Evolutionary conservation across 2,888 invertebrate genomes (phyloP), one percentile per base, ranked within the genome.

Genomic region (Brachyptera putata): DNA sequence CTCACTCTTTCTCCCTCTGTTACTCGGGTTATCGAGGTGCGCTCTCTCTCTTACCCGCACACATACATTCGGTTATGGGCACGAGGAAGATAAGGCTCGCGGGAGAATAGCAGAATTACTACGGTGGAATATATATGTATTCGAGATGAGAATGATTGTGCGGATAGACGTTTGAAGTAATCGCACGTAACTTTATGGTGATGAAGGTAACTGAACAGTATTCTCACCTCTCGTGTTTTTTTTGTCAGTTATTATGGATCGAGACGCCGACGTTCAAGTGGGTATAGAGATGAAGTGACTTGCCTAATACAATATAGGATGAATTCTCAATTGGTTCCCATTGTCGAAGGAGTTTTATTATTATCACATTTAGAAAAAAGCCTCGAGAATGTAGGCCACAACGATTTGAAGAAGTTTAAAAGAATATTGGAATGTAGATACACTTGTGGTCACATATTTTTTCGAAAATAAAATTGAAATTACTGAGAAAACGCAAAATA

Each of bases 81-180:
- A n/a, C n/a, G n/a, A 50, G 26, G n/a, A 14, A 50, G 49, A 50
- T 50, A 50, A 50, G 49, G 24, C 24, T 16, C 24, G 9, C n/a
- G 25, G 49, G 49, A 26, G 30, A 50, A 26, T 50, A 30, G 26
- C 26, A 13, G 49, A n/a, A 50, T 50, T 26, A 50, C 49, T 49
- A 26, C 30, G 13, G 5, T 16, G 49, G 49, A 26, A 50, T 50
- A 50, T 26, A 50, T n/a, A n/a, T n/a, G n/a, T n/a, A n/a, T 50
- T 50, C 30, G 16, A 48, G 25, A 48, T 48, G 48, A 24, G 22
- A 48, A 48, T 48, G 25, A 48, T 48, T 48, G 25, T 25, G n/a
- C 18, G 41, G 34, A 5, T n/a, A 21, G 16, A 21, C 21, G 41
- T 9, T 41, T 3, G 4, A 41, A 21, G 4, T 18, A 41, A 41